These are phyloP conservation scores for Pionites leucogaster DNA, from an alignment of 2,113 vertebrate species.

Conservation along the genomic window DNA sequence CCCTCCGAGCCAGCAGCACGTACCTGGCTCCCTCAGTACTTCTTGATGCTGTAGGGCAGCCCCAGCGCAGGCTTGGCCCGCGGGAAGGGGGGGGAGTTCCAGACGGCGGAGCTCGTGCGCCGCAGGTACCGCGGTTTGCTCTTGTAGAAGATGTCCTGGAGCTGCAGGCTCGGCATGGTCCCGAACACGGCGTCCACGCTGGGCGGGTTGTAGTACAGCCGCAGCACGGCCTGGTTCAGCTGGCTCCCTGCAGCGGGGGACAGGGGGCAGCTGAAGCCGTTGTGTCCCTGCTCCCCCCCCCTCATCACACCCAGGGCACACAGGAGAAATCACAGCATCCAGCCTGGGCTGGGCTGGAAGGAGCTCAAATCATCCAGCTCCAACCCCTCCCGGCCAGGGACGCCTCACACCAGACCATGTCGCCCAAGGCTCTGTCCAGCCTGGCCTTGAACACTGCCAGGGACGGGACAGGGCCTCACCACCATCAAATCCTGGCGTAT, in stretches of 20 bases:
- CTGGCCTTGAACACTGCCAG: neutral
- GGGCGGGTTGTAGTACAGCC: conserved; percentile 86
- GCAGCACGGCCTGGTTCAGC: conserved; percentile 81
- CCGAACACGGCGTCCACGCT: conserved; percentile 79
- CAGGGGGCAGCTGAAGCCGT: neutral
- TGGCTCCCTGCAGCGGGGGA: conserved; percentile 62
- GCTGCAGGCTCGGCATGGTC: conserved; percentile 74
- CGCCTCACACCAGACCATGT: neutral
- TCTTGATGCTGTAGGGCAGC: conserved; percentile 49
- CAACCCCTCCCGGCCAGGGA: neutral
- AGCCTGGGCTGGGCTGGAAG: neutral
- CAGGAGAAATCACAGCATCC: no score
- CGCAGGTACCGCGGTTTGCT: conserved; percentile 92
- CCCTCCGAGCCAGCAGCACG: neutral
- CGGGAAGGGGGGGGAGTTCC: conserved; percentile 82
- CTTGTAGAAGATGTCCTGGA: conserved; percentile 90
- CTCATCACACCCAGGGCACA: neutral
- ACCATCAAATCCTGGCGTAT: neutral
- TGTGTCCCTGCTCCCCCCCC: neutral
- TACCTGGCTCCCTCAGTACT: conserved; percentile 38
- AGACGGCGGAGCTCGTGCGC: conserved; percentile 92
- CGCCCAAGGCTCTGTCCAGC: neutral
- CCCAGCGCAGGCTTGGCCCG: neutral
- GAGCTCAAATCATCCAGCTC: no score
- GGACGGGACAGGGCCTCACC: neutral